Evolutionary conservation across 2,888 invertebrate species (phyloP).

Genomic region (Saturnia pavonia): DNA sequence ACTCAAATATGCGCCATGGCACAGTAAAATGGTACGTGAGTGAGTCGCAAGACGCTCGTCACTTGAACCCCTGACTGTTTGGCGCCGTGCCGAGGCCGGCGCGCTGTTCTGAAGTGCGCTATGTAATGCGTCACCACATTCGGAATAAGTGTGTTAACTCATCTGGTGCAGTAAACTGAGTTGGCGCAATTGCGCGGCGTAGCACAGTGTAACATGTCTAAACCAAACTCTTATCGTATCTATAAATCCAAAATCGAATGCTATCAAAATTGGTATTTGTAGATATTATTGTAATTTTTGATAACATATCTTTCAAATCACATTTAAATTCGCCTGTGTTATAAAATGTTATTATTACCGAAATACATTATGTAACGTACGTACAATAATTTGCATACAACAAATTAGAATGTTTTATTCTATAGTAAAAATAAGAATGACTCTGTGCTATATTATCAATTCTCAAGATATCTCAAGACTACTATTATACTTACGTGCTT

Average conservation of each 20-base stretch:
- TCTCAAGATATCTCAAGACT: slow-evolving; percentile 1
- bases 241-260: neutral
- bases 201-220: too few relatives aligned
- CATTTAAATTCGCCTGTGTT: neutral
- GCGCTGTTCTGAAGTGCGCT: too few relatives aligned
- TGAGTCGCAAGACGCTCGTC: too few relatives aligned
- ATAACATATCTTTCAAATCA: neutral
- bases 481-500: neutral
- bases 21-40: too few relatives aligned
- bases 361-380: neutral
- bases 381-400: neutral
- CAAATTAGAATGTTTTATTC: neutral
- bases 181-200: too few relatives aligned
- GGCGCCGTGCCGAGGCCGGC: too few relatives aligned
- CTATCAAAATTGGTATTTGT: neutral
- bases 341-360: neutral
- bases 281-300: neutral
- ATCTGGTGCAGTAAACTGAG: too few relatives aligned
- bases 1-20: too few relatives aligned
- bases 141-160: too few relatives aligned
- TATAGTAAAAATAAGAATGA: neutral
- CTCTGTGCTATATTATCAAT: neutral
- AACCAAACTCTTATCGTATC: neutral
- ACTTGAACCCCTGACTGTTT: too few relatives aligned
- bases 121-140: too few relatives aligned